Evolutionary conservation across 1,140 invertebrate genomes (phyloP), one percentile per base, ranked within the genome.

Genomic region (Conus betulinus): DNA sequence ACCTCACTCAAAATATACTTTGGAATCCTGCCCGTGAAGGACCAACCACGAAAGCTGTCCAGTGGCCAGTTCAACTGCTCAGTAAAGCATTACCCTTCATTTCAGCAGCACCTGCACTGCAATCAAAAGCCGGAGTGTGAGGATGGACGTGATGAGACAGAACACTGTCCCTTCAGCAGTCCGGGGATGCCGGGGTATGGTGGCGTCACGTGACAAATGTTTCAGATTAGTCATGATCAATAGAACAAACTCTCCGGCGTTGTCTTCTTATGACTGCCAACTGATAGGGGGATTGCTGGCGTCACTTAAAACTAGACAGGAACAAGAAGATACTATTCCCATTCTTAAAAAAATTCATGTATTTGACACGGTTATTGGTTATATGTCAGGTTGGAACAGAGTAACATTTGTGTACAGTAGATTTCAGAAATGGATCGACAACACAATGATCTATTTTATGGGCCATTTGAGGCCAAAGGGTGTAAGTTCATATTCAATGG

Each of bases 91-190:
- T 85, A 85, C 27, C 15, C 7, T 39, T 3, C 5, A 7, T 85
- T 85, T 39, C 52, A 39, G 20, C 5, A 27, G 3, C 84, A 85
- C 27, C 63, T 85, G n/a, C 23, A 85, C 39, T 85, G 84, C 23
- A 85, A 85, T 55, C 84, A 60, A n/a, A 55, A 85, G 27, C 25
- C 60, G 27, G 84, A 85, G 84, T 85, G 84, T 52, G 6, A 85
- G 3, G 84, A 55, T 15, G 84, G 55, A 71, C 57, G 55, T 51
- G 84, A 85, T 27, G 84, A 85, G n/a, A 27, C 52, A 51, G n/a
- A 20, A 52, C 84, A 85, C 60, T 85, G 84, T 85, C 63, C 84
- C n/a, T 85, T 67, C 84, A 85, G 84, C 63, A 71, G 84, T 52
- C 55, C 84, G 4, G 55, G 55, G 52, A 8, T 85, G 84, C 27